Percentiles rank a stretch among this genome's conserved stretches.
Evolutionary conservation across 2,888 invertebrate species (phyloP).

Genomic region (Tenthredo livida): DNA sequence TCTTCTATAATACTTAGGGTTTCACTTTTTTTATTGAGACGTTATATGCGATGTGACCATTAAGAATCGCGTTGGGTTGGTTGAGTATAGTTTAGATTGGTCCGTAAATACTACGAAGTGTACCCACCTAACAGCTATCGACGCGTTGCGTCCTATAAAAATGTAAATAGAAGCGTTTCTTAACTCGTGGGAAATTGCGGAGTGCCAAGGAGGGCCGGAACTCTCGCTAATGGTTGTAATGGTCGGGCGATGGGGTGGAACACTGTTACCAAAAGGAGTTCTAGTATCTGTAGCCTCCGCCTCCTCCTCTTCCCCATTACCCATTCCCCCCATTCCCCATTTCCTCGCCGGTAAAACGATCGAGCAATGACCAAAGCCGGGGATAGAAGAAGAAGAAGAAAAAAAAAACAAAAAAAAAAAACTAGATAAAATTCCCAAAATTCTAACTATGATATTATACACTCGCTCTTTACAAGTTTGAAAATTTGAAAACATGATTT

Average conservation of each 20-base stretch:
- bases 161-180: constrained; percentile 45
- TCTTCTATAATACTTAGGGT: background rate
- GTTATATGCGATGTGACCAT: background rate
- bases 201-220: constrained; percentile 40
- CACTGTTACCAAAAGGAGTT: constrained; percentile 37
- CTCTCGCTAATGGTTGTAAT: constrained; percentile 48
- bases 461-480: background rate
- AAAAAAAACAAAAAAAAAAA: background rate
- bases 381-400: background rate
- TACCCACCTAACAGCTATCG: constrained; percentile 14
- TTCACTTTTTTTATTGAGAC: background rate
- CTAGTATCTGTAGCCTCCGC: constrained; percentile 29
- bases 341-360: constrained; percentile 36
- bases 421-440: background rate
- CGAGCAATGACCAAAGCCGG: constrained; percentile 12
- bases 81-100: constrained; percentile 28
- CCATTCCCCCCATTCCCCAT: constrained; percentile 21
- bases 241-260: constrained; percentile 38
- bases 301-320: background rate
- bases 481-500: too few relatives aligned
- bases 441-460: background rate
- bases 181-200: constrained; percentile 47
- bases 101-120: constrained; percentile 9
- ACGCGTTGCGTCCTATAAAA: constrained; percentile 31
- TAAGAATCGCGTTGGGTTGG: constrained; percentile 1